Percentiles rank a stretch among this genome's conserved stretches.
phyloP scores from a whole-genome alignment of 2,797 vertebrate genomes.

The Merluccius polli region DNA sequence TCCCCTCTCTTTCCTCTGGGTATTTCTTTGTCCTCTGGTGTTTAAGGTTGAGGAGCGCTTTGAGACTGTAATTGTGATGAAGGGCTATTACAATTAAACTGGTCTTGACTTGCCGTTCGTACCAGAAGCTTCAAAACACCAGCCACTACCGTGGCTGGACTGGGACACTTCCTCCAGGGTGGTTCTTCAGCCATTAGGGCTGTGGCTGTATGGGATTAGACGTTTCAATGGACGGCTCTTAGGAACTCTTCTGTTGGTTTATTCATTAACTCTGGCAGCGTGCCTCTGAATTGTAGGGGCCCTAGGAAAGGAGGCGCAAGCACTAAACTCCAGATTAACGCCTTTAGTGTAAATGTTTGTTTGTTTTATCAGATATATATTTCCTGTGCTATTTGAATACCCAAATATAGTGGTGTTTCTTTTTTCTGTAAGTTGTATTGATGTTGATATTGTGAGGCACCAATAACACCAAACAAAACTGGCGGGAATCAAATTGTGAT shows the following conservation, averaged over 20 bases:
- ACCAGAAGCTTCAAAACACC: not conserved
- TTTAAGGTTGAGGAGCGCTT: not conserved
- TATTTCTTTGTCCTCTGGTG: not conserved
- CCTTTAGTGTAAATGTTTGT: not conserved
- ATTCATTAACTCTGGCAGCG: not conserved
- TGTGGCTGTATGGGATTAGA: not conserved
- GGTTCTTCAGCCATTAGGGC: not conserved
- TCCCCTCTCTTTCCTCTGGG: not conserved
- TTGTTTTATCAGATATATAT: not conserved
- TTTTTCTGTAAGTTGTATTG: not conserved
- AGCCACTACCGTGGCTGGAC: not conserved
- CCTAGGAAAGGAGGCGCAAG: not conserved
- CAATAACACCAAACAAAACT: not conserved
- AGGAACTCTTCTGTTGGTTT: not conserved
- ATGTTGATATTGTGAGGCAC: not conserved
- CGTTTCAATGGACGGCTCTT: not conserved
- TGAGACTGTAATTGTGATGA: not conserved
- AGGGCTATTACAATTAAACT: not conserved
- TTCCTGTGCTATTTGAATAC: not conserved
- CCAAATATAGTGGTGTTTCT: not conserved
- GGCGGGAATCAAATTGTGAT: not conserved
- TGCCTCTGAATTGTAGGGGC: not conserved
- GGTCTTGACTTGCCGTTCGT: not conserved
- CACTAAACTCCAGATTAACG: not conserved
- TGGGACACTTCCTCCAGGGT: not conserved